phyloP scores from a whole-genome alignment of 2,888 invertebrate genomes.

The Ornithoptera alexandrae region DNA sequence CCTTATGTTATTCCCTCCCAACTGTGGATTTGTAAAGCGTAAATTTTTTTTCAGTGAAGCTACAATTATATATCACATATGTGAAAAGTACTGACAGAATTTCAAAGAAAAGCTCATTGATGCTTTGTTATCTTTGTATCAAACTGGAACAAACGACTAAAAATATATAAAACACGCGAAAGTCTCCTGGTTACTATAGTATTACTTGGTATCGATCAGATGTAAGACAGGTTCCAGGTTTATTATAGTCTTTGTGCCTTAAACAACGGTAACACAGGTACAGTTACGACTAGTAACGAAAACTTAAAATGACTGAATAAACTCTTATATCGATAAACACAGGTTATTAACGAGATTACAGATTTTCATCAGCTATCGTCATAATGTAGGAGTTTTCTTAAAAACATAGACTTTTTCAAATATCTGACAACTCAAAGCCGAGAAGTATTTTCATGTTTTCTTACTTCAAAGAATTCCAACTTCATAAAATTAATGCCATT shows the following conservation, averaged over 20 bases:
- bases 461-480: too few species aligned
- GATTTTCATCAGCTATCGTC: too few species aligned
- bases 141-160: not conserved
- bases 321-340: too few species aligned
- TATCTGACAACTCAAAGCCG: too few species aligned
- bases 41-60: too few species aligned
- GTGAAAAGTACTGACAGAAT: not conserved
- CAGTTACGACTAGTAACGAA: not conserved
- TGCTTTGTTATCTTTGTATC: not conserved
- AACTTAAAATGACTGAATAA: not conserved
- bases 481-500: too few species aligned
- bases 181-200: constrained; percentile 1
- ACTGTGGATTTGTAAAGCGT: too few species aligned
- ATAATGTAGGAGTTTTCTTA: too few species aligned
- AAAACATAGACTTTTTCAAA: too few species aligned
- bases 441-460: too few species aligned
- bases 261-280: not conserved
- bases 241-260: not conserved
- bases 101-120: not conserved
- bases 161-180: not conserved
- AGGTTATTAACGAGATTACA: too few species aligned
- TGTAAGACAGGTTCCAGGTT: not conserved
- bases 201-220: not conserved
- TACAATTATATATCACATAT: not conserved
- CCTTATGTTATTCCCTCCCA: too few species aligned